Evolutionary conservation across 1,140 invertebrate species (phyloP).

Genomic region (Dendrolimus kikuchii): DNA sequence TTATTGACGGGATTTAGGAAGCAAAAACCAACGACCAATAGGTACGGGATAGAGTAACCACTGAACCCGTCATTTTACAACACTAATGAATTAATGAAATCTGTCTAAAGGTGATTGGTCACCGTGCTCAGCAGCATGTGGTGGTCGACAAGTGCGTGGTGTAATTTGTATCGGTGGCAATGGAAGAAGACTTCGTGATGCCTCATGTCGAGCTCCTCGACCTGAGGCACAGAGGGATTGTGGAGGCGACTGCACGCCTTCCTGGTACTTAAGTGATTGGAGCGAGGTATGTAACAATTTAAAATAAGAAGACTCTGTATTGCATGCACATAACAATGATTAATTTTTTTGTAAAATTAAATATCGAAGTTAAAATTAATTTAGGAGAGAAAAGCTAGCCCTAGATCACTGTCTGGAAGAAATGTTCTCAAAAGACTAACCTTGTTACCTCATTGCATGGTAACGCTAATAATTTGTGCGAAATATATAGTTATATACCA

Average conservation of each 20-base stretch:
- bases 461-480: too few species aligned
- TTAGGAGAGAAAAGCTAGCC: too few species aligned
- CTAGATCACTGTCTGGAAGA: too few species aligned
- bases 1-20: neutral
- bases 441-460: too few species aligned
- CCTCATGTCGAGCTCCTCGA: slow-evolving; percentile 39
- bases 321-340: too few species aligned
- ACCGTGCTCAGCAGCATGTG: slow-evolving; percentile 76
- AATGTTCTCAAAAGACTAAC: too few species aligned
- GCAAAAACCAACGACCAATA: neutral
- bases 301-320: neutral
- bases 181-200: slow-evolving; percentile 51
- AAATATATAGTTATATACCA: too few species aligned
- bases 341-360: too few species aligned
- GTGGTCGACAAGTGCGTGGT: slow-evolving; percentile 72
- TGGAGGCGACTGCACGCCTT: slow-evolving; percentile 57
- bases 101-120: slow-evolving; percentile 75
- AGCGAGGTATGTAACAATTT: slow-evolving; percentile 52
- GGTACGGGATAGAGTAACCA: slow-evolving; percentile 29
- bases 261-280: slow-evolving; percentile 78
- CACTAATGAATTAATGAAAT: neutral
- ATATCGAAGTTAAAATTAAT: too few species aligned
- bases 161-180: slow-evolving; percentile 73
- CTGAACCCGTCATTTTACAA: neutral
- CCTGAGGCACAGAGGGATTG: slow-evolving; percentile 50